Percentiles rank a stretch among this genome's conserved stretches.
Conservation (phyloP, 2,888 invertebrate species). For the Notocelia uddmanniana region DNA sequence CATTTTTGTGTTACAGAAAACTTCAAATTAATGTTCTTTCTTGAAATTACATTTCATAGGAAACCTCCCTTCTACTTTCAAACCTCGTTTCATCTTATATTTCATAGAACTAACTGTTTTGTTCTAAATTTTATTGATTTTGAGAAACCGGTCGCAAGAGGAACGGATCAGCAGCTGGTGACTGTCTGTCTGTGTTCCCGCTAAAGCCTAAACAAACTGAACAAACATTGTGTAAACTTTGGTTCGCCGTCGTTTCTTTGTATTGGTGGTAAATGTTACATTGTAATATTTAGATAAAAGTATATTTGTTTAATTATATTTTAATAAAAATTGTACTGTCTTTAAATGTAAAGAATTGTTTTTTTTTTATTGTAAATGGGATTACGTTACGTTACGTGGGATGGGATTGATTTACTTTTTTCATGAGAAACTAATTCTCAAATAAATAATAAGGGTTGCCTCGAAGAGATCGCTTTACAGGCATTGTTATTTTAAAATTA, state of each 20-base stretch:
- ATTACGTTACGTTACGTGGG: no score
- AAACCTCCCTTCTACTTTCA: not conserved
- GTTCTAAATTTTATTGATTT: slow-evolving; percentile 45
- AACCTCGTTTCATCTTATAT: not conserved
- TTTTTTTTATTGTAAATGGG: no score
- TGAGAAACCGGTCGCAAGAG: slow-evolving; percentile 47
- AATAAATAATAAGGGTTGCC: no score
- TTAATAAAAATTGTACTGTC: no score
- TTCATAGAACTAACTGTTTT: slow-evolving; percentile 16
- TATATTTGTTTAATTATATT: no score
- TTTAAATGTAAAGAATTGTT: no score
- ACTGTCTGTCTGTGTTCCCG: slow-evolving; percentile 53
- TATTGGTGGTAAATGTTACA: not conserved
- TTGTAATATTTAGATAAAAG: not conserved
- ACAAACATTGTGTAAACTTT: slow-evolving; percentile 48
- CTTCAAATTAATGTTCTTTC: not conserved
- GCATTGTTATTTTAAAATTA: no score
- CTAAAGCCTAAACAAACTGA: slow-evolving; percentile 46
- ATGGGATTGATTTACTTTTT: no score
- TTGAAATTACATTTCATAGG: not conserved
- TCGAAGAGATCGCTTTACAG: no score
- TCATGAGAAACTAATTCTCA: no score
- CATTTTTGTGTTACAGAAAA: not conserved
- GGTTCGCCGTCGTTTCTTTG: slow-evolving; percentile 2
- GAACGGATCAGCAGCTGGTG: slow-evolving; percentile 52